Evolutionary conservation across 2,797 vertebrate species (phyloP), one percentile per base, ranked within the genome.

Genomic region (Bucorvus abyssinicus): DNA sequence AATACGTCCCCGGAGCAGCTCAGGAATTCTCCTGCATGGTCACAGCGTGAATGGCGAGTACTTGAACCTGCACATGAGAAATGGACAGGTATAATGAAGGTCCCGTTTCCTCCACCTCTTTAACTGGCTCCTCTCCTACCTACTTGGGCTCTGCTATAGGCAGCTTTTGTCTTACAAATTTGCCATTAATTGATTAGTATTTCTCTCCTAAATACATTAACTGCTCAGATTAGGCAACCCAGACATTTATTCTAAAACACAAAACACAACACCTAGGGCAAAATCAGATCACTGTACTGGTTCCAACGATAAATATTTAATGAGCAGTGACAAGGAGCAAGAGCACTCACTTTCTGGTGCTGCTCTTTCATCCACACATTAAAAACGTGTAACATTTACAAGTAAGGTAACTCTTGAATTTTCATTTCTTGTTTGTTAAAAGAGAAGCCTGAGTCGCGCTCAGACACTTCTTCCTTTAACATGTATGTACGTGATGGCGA

Each of bases 1-100:
- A 97, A 97, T 99, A 94, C 99, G 99, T 69, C 99, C 99, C 61
- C 98, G 98, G 97, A 98, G 98, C 97, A 98, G 97, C 24, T 98
- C 98, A 5, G 99, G 98, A 50, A 98, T 99, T 95, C 97, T 99
- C 84, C 96, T 99, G 87, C 98, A 99, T 5, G 97, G 98, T 59
- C 98, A 97, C 95, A 97, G 98, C 4, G 97, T 98, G 90, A 98
- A 96, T 17, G 97, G 97, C 56, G 98, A 99, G 40, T 99, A 98
- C 90, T 91, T 99, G 88, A 99, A 98, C 8, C 85, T 99, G 87
- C 98, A 98, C 96, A 98, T 99, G 84, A 98, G 98, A 92, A 97
- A 98, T 36, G 98, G 98, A 74, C 98, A 98, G 97, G 99, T 99
- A 97, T 67, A 88, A 79, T 5, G n/a, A 80, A 87, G 16, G 59